Percentiles rank a stretch among this genome's conserved stretches.
Evolutionary conservation across 2,888 invertebrate genomes (phyloP).

Genomic region (Mythimna vitellina): DNA sequence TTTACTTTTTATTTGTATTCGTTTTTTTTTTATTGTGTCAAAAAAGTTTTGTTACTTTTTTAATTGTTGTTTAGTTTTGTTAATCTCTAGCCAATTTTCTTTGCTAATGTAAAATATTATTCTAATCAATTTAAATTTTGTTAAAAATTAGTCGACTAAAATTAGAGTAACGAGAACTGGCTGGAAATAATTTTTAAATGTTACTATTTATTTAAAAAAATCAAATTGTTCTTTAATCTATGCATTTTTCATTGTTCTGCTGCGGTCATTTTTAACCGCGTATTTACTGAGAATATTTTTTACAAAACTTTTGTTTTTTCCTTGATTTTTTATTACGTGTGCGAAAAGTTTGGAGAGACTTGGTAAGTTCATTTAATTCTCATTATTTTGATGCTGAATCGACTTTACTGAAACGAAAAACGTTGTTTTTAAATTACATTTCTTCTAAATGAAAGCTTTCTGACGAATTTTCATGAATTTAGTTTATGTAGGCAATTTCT

Average conservation of each 20-base stretch:
- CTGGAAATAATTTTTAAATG: constrained; percentile 5
- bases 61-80: too few relatives aligned
- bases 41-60: constrained; percentile 5
- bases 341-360: constrained; percentile 15
- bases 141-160: neutral
- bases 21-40: neutral
- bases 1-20: neutral
- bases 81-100: neutral
- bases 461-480: neutral
- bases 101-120: neutral
- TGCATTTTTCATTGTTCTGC: constrained; percentile 7
- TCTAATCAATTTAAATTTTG: neutral
- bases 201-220: constrained; percentile 21
- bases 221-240: neutral
- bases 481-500: neutral
- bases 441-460: neutral
- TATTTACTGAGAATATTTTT: neutral
- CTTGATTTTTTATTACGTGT: constrained; percentile 16
- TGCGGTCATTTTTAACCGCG: neutral
- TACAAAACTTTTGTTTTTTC: neutral
- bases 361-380: constrained; percentile 38
- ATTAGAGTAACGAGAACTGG: constrained; percentile 17
- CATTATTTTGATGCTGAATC: neutral
- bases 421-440: neutral
- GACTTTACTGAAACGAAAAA: neutral